Percentiles rank a stretch among this genome's conserved stretches.
phyloP scores from a whole-genome alignment of 2,113 vertebrate genomes.

The Aleadryas rufinucha region DNA sequence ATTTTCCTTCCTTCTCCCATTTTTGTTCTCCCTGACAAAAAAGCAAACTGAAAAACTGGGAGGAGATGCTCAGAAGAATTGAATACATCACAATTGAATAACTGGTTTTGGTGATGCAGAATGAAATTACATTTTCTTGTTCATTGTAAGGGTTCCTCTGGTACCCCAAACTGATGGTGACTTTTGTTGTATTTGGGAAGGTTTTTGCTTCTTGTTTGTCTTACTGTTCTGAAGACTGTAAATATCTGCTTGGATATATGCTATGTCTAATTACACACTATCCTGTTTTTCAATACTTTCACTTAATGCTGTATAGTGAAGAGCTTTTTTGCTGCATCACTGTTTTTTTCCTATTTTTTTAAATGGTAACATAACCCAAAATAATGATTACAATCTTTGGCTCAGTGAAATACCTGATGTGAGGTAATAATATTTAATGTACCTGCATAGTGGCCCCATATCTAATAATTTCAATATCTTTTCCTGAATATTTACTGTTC shows the following conservation, averaged over 20 bases:
- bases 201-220: conserved; percentile 20
- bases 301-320: not conserved
- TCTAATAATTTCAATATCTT: not conserved
- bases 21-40: not conserved
- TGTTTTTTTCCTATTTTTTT: not conserved
- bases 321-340: not conserved
- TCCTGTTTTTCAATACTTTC: not conserved
- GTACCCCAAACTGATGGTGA: not conserved
- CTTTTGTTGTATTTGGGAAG: not conserved
- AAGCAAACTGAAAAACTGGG: not conserved
- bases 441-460: not conserved
- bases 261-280: conserved; percentile 32
- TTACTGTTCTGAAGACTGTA: conserved; percentile 8
- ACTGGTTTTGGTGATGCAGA: not conserved
- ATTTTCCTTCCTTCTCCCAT: not conserved
- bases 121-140: not conserved
- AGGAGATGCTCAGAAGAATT: not conserved
- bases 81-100: not conserved
- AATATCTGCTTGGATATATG: not conserved
- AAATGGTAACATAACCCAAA: not conserved
- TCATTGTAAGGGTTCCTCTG: not conserved
- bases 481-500: not conserved
- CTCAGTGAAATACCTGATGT: conserved; percentile 2
- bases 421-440: not conserved
- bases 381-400: conserved; percentile 21